Percentiles rank a stretch among this genome's conserved stretches.
Evolutionary conservation across 2,888 invertebrate species (phyloP).

Genomic region (Nomada hirtipes): DNA sequence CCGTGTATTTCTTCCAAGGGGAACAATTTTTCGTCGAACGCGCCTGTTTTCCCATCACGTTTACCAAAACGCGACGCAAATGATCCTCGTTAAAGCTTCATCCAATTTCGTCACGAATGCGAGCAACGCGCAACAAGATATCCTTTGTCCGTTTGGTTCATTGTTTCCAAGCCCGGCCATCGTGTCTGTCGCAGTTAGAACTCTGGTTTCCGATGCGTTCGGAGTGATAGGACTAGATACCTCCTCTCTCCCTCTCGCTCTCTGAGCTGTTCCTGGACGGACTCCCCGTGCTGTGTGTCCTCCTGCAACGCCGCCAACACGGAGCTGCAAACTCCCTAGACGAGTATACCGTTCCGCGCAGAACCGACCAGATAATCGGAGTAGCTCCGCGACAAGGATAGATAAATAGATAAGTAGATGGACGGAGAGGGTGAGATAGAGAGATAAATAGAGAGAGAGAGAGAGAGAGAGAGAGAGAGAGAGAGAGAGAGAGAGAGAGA

Average conservation of each 20-base stretch:
- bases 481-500: background rate
- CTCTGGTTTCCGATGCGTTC: too few relatives aligned
- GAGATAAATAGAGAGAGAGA: slow-evolving; percentile 12
- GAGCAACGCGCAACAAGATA: background rate
- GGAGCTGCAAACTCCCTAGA: slow-evolving; percentile 18
- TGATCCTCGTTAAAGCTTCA: slow-evolving; percentile 35
- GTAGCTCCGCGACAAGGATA: slow-evolving; percentile 41
- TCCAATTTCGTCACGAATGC: background rate
- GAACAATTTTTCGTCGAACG: slow-evolving; percentile 35
- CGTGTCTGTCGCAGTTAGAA: too few relatives aligned
- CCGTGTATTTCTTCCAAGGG: slow-evolving; percentile 23
- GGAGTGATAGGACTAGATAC: too few relatives aligned
- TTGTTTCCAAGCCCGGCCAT: too few relatives aligned
- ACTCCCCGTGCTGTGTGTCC: background rate
- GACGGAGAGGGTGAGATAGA: slow-evolving; percentile 37
- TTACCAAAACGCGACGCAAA: background rate
- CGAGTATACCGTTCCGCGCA: slow-evolving; percentile 14
- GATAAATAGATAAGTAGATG: slow-evolving; percentile 58
- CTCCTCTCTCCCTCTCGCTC: too few relatives aligned
- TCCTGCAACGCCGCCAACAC: slow-evolving; percentile 30
- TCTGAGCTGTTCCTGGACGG: too few relatives aligned
- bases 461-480: background rate
- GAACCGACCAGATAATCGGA: slow-evolving; percentile 45
- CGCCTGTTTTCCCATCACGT: background rate
- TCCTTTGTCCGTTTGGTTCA: too few relatives aligned